Base-by-base conservation (phyloP, 2,113 vertebrate species). In the Tiliqua scincoides region DNA sequence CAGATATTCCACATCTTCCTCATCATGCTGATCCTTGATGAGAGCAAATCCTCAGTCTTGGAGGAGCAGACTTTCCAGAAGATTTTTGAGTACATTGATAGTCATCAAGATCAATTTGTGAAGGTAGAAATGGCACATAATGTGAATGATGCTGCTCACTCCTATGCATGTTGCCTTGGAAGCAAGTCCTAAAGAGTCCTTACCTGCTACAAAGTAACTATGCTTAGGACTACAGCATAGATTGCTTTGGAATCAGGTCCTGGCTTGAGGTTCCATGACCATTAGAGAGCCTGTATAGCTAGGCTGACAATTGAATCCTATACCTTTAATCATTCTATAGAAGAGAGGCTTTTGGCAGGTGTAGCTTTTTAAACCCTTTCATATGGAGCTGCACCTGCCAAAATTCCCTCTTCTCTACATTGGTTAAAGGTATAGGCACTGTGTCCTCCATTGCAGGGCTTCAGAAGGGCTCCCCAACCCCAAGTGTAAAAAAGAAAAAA, bases 101-200 rank as follows among this genome's bases (percentile, higher is more conserved):
- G 25, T 12, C 96, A 96, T 52, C 93, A 96, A 91, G 88, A 86
- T 10, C 91, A 93, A 15, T 96, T 96, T 14, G 93, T 96, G 2
- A 1, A 96, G 96, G 96, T 97, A 90, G 32, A 18, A 23, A 67
- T 7, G 9, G 0, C 0, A 20, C 12, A 0, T 4, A n/a, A n/a
- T 61, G 54, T 59, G 35, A 84, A 82, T 52, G 73, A 35, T 32
- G 32, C 32, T 35, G 40, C 21, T 17, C 5, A 54, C 12, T 8
- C 21, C 59, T 80, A 3, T 25, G 3, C 6, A 35, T 2, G 10
- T 54, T 32, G 25, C 32, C 48, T 70, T 65, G 35, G 32, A 73
- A 72, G 30, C 43, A 48, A 48, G 43, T n/a, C 78, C 43, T 80
- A n/a, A 12, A 30, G 3, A 14, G 25, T 63, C 32, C 3, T 18